Evolutionary conservation across 2,888 invertebrate species (phyloP).

Genomic region (Athrips mouffetella): DNA sequence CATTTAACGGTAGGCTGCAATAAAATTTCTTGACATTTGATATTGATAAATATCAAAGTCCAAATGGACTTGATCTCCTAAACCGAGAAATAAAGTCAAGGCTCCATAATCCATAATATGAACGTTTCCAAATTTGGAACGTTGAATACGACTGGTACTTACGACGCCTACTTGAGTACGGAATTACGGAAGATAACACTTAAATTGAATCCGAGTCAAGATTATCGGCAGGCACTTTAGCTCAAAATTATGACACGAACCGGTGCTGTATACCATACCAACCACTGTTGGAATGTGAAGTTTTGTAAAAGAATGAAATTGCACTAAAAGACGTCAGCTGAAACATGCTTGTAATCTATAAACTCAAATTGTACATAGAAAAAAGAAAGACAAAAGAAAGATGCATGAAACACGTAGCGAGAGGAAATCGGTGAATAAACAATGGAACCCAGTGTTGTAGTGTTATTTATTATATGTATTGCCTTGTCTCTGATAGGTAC

Average conservation of each 20-base stretch:
- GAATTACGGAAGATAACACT: neutral
- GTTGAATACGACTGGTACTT: neutral
- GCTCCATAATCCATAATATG: neutral
- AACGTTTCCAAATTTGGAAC: neutral
- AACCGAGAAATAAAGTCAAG: neutral
- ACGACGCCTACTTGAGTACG: neutral
- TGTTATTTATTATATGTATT: neutral
- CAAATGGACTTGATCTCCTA: neutral
- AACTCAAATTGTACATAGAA: neutral
- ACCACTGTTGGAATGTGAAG: neutral
- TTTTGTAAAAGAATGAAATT: neutral
- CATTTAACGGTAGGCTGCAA: neutral
- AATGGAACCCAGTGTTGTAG: neutral
- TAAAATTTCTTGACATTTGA: neutral
- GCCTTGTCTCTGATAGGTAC: neutral
- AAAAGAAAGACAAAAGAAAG: neutral
- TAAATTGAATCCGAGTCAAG: neutral
- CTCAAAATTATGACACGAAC: too few species aligned
- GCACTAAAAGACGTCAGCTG: neutral
- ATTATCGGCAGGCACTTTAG: neutral
- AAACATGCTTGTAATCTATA: neutral
- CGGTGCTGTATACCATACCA: too few species aligned
- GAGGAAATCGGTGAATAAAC: too few species aligned
- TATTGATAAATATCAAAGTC: neutral
- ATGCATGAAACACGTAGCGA: too few species aligned